Conservation (phyloP, 2,888 invertebrate genomes). For the Drosophila paranaensis region DNA sequence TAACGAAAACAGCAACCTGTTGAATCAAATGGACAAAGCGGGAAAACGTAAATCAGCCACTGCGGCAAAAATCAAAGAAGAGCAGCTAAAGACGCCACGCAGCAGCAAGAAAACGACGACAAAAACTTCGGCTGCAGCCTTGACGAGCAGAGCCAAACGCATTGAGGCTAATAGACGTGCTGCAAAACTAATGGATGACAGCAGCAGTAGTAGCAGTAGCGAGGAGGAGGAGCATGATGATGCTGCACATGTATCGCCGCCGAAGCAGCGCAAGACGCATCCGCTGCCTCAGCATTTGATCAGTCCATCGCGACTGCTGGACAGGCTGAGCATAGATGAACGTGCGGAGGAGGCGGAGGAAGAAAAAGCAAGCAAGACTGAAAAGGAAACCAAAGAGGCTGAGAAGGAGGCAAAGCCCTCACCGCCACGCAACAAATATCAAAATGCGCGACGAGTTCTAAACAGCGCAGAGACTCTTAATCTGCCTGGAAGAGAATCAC, state of each 20-base stretch:
- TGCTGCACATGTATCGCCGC: conserved; percentile 75
- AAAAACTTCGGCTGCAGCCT: conserved; percentile 17
- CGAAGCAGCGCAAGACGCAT: conserved; percentile 78
- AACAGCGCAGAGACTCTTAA: conserved; percentile 85
- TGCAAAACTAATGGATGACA: conserved; percentile 4
- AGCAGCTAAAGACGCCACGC: conserved; percentile 73
- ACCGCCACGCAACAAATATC: conserved; percentile 81
- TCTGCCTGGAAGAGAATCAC: conserved; percentile 92
- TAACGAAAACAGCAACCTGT: conserved; percentile 77
- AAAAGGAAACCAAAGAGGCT: conserved; percentile 4
- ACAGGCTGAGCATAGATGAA: conserved; percentile 82
- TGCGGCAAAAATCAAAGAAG: conserved; percentile 23
- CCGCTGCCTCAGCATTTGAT: conserved; percentile 69
- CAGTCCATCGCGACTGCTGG: conserved; percentile 82
- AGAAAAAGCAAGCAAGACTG: conserved; percentile 42
- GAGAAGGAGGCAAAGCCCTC: conserved; percentile 27
- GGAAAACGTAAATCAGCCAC: conserved; percentile 36
- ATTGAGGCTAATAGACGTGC: conserved; percentile 35
- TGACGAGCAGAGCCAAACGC: conserved; percentile 29
- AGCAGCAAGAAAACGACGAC: conserved; percentile 62
- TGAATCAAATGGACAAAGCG: conserved; percentile 73
- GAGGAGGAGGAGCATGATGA: conserved; percentile 40
- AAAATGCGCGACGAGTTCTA: conserved; percentile 83
- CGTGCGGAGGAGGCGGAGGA: conserved; percentile 20
- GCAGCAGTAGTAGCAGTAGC: not conserved